These are phyloP conservation scores for Zaprionus ornatus DNA, from an alignment of 1,140 invertebrate species.

Conservation along the genomic window DNA sequence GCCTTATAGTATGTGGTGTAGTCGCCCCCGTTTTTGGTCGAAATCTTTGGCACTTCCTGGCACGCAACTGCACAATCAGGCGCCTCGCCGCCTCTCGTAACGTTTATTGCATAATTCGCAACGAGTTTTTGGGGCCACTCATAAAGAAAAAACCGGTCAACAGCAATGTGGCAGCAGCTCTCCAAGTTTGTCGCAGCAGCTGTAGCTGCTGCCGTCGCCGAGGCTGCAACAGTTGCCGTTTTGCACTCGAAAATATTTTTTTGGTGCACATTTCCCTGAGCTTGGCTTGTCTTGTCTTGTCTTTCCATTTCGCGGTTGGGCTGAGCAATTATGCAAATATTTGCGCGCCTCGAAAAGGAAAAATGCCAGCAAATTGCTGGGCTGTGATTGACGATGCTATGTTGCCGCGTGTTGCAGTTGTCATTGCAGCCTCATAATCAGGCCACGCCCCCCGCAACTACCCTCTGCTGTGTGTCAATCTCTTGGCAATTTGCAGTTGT, in stretches of 20 bases:
- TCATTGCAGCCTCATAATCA: neutral
- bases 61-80: conserved; percentile 68
- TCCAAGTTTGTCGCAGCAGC: conserved; percentile 50
- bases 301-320: conserved; percentile 24
- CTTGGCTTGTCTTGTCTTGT: neutral
- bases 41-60: conserved; percentile 63
- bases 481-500: neutral
- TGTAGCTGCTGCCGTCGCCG: conserved; percentile 11
- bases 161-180: conserved; percentile 27
- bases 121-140: conserved; percentile 54
- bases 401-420: conserved; percentile 30
- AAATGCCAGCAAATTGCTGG: conserved; percentile 73
- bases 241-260: conserved; percentile 54
- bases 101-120: conserved; percentile 73
- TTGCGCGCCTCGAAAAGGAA: conserved; percentile 65
- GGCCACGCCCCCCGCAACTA: too few species aligned
- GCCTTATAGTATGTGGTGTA: neutral
- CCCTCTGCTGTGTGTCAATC: conserved; percentile 4
- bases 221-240: conserved; percentile 15
- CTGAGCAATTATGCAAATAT: conserved; percentile 76
- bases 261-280: conserved; percentile 57
- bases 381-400: conserved; percentile 69
- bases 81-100: conserved; percentile 65
- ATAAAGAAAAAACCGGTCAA: conserved; percentile 71
- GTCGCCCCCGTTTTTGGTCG: conserved; percentile 47